Conservation (phyloP, 1,140 invertebrate genomes). For the Gonatopus flavifemur region DNA sequence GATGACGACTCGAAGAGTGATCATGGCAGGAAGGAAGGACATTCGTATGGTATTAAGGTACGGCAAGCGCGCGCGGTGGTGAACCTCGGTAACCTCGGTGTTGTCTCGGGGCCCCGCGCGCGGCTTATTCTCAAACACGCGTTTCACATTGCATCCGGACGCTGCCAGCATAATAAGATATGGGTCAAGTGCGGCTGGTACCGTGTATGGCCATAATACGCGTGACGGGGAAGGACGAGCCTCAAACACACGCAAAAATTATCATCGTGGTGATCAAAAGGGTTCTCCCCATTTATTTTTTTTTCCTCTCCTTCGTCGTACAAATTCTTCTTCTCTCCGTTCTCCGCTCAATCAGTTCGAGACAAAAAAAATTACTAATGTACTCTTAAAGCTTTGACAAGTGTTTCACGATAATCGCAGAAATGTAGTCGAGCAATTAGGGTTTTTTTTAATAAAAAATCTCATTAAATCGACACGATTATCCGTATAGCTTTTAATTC, state of each 20-base stretch:
- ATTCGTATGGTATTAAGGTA: slow-evolving; percentile 11
- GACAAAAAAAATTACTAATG: too few species aligned
- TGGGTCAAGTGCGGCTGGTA: slow-evolving; percentile 56
- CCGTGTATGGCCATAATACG: slow-evolving; percentile 45
- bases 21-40: slow-evolving; percentile 33
- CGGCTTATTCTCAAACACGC: slow-evolving; percentile 26
- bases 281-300: slow-evolving; percentile 11
- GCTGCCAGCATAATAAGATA: slow-evolving; percentile 55
- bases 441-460: too few species aligned
- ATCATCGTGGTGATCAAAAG: slow-evolving; percentile 39
- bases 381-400: too few species aligned
- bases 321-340: slow-evolving; percentile 1
- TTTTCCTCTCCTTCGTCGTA: neutral
- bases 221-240: slow-evolving; percentile 27
- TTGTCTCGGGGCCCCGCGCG: too few species aligned
- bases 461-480: too few species aligned
- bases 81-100: slow-evolving; percentile 20
- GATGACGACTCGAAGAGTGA: neutral
- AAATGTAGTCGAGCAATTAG: too few species aligned
- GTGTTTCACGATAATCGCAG: too few species aligned
- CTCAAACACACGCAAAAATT: slow-evolving; percentile 21
- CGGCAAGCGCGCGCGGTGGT: slow-evolving; percentile 9
- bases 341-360: neutral
- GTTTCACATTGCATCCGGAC: slow-evolving; percentile 47
- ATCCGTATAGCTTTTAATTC: too few species aligned